Base-by-base conservation (phyloP, 2,113 vertebrate genomes). In the Charadrius vociferus region DNA sequence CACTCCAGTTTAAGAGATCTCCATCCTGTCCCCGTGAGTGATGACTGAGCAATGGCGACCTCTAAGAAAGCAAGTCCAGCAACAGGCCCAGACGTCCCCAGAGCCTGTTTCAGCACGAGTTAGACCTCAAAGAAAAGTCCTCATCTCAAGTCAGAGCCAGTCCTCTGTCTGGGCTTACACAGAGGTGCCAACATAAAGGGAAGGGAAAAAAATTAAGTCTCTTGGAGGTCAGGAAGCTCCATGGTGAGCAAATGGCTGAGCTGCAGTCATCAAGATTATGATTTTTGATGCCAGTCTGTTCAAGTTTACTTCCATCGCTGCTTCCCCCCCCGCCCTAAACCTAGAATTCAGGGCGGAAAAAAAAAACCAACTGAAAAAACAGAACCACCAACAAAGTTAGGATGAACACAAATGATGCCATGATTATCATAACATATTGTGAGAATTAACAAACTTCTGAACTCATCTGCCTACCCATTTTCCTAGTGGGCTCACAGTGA, bases 251-350 rank as follows among this genome's bases (percentile, higher is more conserved):
- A 2, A 0, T 5, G 27, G 45, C 1, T 66, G 68, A 90, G 74
- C 20, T 85, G 56, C 22, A 47, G 0, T 36, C 1, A 0, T 11
- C 49, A 36, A 32, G 26, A 55, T 24, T 7, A 4, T 13, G 0
- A 20, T 41, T 86, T 59, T 56, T 7, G 0, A 32, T 15, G 26
- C 50, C n/a, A 68, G 6, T 56, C 67, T 66, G 10, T 14, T 71
- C 13, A 41, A 26, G 15, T 62, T 85, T 67, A 30, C 68, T 66
- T 59, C 81, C 34, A 53, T 10, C 20, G 20, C 10, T 1, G 4
- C 22, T 36, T 0, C 19, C 24, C 17, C 16, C 1, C 13, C 19
- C 22, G n/a, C n/a, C n/a, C 32, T 8, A 27, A 81, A 14, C 15
- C 21, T 24, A 67, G 29, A 81, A 55, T 32, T 84, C 22, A 18